Percentiles rank a stretch among this genome's conserved stretches.
Conservation (phyloP, 1,140 invertebrate genomes). For the Leptopilina boulardi region DNA sequence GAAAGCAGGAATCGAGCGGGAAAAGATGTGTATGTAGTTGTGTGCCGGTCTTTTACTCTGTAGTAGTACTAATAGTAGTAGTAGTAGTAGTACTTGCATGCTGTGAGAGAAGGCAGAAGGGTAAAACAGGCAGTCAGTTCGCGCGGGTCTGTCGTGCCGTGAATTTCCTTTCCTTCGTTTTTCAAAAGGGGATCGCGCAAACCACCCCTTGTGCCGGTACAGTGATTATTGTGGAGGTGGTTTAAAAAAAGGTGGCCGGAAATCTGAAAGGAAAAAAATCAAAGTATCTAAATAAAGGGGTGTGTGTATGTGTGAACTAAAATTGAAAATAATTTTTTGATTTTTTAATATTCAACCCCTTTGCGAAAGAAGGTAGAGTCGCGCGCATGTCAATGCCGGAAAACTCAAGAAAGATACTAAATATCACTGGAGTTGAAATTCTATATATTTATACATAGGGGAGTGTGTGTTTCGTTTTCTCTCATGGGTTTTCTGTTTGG, state of each 20-base stretch:
- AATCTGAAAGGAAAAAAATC: neutral
- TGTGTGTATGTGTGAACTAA: no score
- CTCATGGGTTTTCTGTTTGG: slow-evolving; percentile 41
- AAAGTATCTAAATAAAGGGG: no score
- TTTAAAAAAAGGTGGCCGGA: neutral
- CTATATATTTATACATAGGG: no score
- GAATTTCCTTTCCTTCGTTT: slow-evolving; percentile 46
- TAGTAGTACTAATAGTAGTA: slow-evolving; percentile 36
- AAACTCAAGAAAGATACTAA: neutral
- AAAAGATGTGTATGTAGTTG: slow-evolving; percentile 35
- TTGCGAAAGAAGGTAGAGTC: no score
- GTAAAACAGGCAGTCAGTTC: slow-evolving; percentile 54
- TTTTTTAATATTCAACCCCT: no score
- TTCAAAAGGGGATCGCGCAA: slow-evolving; percentile 12
- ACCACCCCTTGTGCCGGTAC: slow-evolving; percentile 34
- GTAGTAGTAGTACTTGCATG: neutral
- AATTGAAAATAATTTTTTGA: no score
- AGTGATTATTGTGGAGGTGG: neutral
- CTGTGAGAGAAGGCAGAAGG: slow-evolving; percentile 17
- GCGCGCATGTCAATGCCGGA: no score
- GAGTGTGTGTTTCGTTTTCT: slow-evolving; percentile 7
- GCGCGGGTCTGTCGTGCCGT: slow-evolving; percentile 63
- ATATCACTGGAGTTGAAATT: no score
- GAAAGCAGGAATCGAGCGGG: slow-evolving; percentile 32
- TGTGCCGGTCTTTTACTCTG: slow-evolving; percentile 36